Base-by-base conservation (phyloP, 2,888 invertebrate species). In the Phengaris arion region DNA sequence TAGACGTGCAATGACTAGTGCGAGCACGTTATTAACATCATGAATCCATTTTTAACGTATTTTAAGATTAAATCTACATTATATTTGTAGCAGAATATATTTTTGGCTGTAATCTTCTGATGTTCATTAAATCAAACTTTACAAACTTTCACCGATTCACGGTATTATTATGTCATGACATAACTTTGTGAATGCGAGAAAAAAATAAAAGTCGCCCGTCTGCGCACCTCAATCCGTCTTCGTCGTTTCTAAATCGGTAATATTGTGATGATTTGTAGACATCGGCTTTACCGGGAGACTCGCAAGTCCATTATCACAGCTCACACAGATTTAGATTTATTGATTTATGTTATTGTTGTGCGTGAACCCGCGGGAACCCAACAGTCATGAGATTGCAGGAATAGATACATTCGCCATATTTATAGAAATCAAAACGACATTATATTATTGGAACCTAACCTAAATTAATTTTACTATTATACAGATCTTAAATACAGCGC, bases 181-280 rank as follows among this genome's bases (percentile, higher is more conserved):
- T 35, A 35, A 35, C 35, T 35, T 35, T 35, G 35, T 35, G 1
- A 55, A 4, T 6, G 12, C 6, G n/a, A 57, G 8, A 57, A 8
- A 57, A 15, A n/a, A 55, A 55, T 3, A 0, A 57, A 59, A 59
- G 59, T 59, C 13, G 64, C 64, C 8, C 64, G 64, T 64, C 64
- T 64, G 45, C 64, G 6, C 35, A 45, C 10, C 64, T 2, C 35
- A 64, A 64, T 45, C 12, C 35, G 35, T 64, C 64, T 64, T 22
- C 22, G 59, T 64, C 35, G 35, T 13, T 22, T 35, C 64, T 12
- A 64, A 45, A 64, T 45, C 12, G 64, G 35, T 59, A 22, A 22
- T 59, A 59, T 59, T 45, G 35, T 45, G 64, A 64, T 64, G 64
- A 64, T 64, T 64, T 64, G 64, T 64, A 64, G 35, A 64, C 64